Percentiles rank a stretch among this genome's conserved stretches.
These are phyloP conservation scores for Amphiprion ocellaris DNA, from an alignment of 2,113 vertebrate species.

Conservation along the genomic window DNA sequence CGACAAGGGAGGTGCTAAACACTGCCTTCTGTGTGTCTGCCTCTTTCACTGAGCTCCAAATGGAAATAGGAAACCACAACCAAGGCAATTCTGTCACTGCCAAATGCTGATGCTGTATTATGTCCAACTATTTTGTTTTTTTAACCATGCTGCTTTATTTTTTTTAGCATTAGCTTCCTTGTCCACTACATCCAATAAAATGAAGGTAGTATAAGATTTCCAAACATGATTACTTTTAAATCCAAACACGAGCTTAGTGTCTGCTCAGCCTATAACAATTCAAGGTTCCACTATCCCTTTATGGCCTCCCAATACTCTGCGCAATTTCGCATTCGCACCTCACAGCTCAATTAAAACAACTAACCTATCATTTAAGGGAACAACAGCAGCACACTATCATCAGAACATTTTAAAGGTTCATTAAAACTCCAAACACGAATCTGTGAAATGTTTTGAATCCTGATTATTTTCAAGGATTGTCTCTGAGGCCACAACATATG, in stretches of 20 bases:
- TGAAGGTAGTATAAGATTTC: neutral
- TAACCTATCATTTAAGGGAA: slow-evolving; percentile 31
- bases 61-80: slow-evolving; percentile 37
- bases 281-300: slow-evolving; percentile 30
- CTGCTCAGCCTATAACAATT: neutral
- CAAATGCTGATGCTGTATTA: slow-evolving; percentile 38
- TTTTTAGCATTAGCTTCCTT: neutral
- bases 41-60: slow-evolving; percentile 40
- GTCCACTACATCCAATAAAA: neutral
- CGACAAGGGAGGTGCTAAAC: slow-evolving; percentile 50
- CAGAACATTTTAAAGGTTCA: slow-evolving; percentile 43
- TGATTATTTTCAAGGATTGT: slow-evolving; percentile 53
- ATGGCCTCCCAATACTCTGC: slow-evolving; percentile 34
- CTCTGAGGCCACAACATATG: slow-evolving; percentile 51
- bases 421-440: slow-evolving; percentile 42
- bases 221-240: slow-evolving; percentile 13
- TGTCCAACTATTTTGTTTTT: slow-evolving; percentile 8
- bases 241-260: slow-evolving; percentile 4
- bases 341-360: slow-evolving; percentile 40
- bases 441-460: slow-evolving; percentile 52
- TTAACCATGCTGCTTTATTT: neutral
- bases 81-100: slow-evolving; percentile 7
- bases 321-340: slow-evolving; percentile 51
- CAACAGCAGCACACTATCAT: slow-evolving; percentile 46
- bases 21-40: slow-evolving; percentile 44